These are phyloP conservation scores for Hipposideros larvatus DNA, from an alignment of 2,797 vertebrate species.

Conservation along the genomic window DNA sequence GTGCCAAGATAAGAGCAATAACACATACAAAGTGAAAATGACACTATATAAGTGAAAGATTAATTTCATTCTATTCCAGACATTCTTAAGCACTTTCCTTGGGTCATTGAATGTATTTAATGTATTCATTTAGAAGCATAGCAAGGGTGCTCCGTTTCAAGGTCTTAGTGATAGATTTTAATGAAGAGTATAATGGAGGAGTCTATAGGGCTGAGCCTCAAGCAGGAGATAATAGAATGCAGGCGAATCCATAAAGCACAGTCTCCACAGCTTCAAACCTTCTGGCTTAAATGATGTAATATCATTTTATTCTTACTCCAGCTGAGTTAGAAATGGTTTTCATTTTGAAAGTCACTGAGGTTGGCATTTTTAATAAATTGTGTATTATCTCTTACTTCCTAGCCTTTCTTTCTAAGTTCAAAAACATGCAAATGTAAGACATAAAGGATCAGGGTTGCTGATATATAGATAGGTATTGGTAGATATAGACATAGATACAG, in stretches of 20 bases:
- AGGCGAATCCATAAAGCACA: conserved; percentile 59
- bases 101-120: conserved; percentile 77
- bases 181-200: conserved; percentile 63
- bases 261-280: conserved; percentile 8
- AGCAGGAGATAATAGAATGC: conserved; percentile 72
- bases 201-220: conserved; percentile 42
- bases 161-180: conserved; percentile 75
- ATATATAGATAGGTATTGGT: not conserved
- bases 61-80: conserved; percentile 68
- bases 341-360: conserved; percentile 57
- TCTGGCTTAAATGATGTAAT: conserved; percentile 36
- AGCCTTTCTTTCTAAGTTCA: conserved; percentile 30
- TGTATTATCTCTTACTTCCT: conserved; percentile 54
- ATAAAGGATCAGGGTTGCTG: conserved; percentile 12
- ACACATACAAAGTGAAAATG: not conserved
- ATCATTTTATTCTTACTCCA: conserved; percentile 52
- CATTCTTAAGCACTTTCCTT: conserved; percentile 73
- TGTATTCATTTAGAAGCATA: conserved; percentile 73
- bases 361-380: conserved; percentile 57
- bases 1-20: not conserved
- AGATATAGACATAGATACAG: not conserved
- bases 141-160: conserved; percentile 71
- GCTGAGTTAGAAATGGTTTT: conserved; percentile 65
- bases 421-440: conserved; percentile 52
- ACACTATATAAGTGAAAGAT: conserved; percentile 57